Evolutionary conservation across 2,113 vertebrate species (phyloP).

Genomic region (Hyla sarda): DNA sequence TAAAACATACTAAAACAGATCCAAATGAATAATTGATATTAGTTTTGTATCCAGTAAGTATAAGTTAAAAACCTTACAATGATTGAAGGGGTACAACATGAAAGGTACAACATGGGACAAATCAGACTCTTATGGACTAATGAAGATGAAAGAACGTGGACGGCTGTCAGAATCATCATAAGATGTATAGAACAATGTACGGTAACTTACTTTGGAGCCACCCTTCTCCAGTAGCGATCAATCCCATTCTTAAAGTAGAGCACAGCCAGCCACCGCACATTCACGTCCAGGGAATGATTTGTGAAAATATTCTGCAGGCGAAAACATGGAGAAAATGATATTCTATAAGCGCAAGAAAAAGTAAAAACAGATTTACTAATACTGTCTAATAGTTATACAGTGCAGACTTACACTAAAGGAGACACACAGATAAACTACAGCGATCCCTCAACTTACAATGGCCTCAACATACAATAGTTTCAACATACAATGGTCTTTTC

Average conservation of each 20-base stretch:
- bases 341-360: background rate
- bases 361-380: background rate
- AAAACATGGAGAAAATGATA: background rate
- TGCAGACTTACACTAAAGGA: too few relatives aligned
- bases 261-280: constrained; percentile 96
- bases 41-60: background rate
- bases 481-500: too few relatives aligned
- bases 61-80: background rate
- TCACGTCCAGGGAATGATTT: constrained; percentile 93
- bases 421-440: too few relatives aligned
- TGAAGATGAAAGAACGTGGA: background rate
- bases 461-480: too few relatives aligned
- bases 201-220: constrained; percentile 91
- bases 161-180: background rate
- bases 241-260: constrained; percentile 99
- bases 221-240: constrained; percentile 96
- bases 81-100: background rate
- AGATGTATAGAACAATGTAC: background rate
- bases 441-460: too few relatives aligned
- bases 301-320: constrained; percentile 90
- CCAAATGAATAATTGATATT: background rate
- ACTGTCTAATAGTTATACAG: too few relatives aligned
- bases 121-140: background rate
- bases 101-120: background rate
- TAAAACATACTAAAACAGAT: constrained; percentile 5